Conservation (phyloP, 2,888 invertebrate genomes). For the Pemphredon lugubris region DNA sequence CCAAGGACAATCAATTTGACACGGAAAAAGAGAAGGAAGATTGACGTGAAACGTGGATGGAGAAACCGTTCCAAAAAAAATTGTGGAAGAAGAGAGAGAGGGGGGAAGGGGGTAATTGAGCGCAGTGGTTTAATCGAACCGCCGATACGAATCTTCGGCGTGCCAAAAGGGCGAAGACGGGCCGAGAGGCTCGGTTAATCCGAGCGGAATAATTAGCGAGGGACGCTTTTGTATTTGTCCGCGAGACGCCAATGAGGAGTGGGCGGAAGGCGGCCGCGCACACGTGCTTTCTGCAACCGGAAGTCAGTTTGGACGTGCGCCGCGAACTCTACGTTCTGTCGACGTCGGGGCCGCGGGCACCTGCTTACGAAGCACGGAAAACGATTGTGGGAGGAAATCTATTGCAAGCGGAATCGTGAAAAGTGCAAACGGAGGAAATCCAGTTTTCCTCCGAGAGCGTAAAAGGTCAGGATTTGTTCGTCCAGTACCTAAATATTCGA, state of each 20-base stretch:
- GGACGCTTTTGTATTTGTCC: conserved; percentile 17
- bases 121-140: conserved; percentile 36
- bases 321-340: conserved; percentile 33
- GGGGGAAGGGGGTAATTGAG: conserved; percentile 24
- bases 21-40: conserved; percentile 1
- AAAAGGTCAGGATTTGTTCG: too few species aligned
- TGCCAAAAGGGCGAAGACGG: conserved; percentile 19
- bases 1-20: neutral
- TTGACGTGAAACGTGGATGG: neutral
- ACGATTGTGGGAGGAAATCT: conserved; percentile 6
- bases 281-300: conserved; percentile 49
- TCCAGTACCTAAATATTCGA: too few species aligned
- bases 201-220: conserved; percentile 38
- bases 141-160: conserved; percentile 33
- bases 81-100: conserved; percentile 1
- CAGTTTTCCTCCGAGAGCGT: conserved; percentile 6
- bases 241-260: neutral
- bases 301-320: conserved; percentile 48
- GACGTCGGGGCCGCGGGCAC: conserved; percentile 4
- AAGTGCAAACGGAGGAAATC: conserved; percentile 36
- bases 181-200: conserved; percentile 33
- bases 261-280: conserved; percentile 40
- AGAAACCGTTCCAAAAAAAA: neutral
- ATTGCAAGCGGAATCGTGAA: conserved; percentile 41
- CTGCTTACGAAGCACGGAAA: conserved; percentile 43